These are phyloP conservation scores for Scopus umbretta DNA, from an alignment of 2,113 vertebrate species.

Conservation along the genomic window DNA sequence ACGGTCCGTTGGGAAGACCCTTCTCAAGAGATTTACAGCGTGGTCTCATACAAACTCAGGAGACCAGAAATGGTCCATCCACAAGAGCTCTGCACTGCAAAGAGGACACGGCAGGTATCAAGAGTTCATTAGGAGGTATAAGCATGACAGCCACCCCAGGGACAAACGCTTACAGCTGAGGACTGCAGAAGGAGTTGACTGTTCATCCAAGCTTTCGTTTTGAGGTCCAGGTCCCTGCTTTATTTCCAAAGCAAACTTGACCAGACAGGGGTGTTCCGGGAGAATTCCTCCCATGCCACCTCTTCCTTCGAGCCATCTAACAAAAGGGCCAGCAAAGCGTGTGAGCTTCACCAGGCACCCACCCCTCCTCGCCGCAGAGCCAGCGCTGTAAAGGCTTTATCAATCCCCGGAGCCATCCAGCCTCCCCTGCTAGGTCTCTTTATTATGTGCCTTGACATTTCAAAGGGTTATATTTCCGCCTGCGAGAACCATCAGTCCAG, in stretches of 20 bases:
- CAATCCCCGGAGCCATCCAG: slow-evolving; percentile 47
- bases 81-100: not conserved
- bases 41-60: not conserved
- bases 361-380: not conserved
- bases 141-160: not conserved
- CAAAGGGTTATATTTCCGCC: slow-evolving; percentile 67
- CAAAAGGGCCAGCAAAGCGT: not conserved
- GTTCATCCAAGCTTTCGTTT: not conserved
- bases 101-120: not conserved
- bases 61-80: too few species aligned
- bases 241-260: not conserved
- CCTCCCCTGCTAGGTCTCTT: slow-evolving; percentile 65
- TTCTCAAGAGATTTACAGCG: not conserved
- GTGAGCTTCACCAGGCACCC: not conserved
- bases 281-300: slow-evolving; percentile 22
- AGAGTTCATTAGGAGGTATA: not conserved
- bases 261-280: not conserved
- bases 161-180: not conserved
- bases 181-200: not conserved
- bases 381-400: slow-evolving; percentile 38
- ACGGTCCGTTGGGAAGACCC: not conserved
- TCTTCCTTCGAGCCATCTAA: not conserved
- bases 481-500: slow-evolving; percentile 63
- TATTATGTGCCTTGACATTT: slow-evolving; percentile 67
- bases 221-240: not conserved